These are phyloP conservation scores for Achroia grisella DNA, from an alignment of 1,140 invertebrate species.

Conservation along the genomic window DNA sequence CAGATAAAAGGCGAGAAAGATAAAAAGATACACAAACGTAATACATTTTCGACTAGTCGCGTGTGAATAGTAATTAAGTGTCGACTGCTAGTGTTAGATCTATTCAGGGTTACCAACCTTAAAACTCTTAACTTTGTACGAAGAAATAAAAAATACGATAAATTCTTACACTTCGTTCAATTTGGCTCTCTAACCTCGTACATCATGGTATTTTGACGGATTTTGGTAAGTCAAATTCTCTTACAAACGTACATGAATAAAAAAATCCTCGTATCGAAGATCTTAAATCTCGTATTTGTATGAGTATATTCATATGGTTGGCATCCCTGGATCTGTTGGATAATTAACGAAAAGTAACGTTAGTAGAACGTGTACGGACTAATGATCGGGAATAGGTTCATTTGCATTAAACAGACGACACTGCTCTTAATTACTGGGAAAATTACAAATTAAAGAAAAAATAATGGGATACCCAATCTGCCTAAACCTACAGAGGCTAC, in stretches of 20 bases:
- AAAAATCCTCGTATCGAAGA: too few relatives aligned
- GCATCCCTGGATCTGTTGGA: too few relatives aligned
- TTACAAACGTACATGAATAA: too few relatives aligned
- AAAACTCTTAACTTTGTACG: too few relatives aligned
- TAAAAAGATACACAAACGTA: conserved; percentile 5
- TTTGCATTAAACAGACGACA: conserved; percentile 65
- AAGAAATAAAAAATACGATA: too few relatives aligned
- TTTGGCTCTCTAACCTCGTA: too few relatives aligned
- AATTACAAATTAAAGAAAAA: conserved; percentile 50
- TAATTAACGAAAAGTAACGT: conserved; percentile 67
- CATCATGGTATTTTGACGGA: too few relatives aligned
- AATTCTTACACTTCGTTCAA: too few relatives aligned
- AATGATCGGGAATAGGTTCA: conserved; percentile 67
- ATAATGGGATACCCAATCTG: conserved; percentile 19
- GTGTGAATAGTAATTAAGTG: conserved; percentile 32
- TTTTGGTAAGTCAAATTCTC: too few relatives aligned
- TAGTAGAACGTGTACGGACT: conserved; percentile 59
- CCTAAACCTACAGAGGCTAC: conserved; percentile 9
- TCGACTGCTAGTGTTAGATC: conserved; percentile 30
- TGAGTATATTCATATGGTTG: too few relatives aligned
- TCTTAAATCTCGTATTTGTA: too few relatives aligned
- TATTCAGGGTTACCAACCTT: too few relatives aligned
- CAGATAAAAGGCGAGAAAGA: neutral
- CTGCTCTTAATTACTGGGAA: conserved; percentile 41
- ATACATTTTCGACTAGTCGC: conserved; percentile 18